These are phyloP conservation scores for Bombyx huttoni DNA, from an alignment of 2,888 invertebrate species.

Conservation along the genomic window DNA sequence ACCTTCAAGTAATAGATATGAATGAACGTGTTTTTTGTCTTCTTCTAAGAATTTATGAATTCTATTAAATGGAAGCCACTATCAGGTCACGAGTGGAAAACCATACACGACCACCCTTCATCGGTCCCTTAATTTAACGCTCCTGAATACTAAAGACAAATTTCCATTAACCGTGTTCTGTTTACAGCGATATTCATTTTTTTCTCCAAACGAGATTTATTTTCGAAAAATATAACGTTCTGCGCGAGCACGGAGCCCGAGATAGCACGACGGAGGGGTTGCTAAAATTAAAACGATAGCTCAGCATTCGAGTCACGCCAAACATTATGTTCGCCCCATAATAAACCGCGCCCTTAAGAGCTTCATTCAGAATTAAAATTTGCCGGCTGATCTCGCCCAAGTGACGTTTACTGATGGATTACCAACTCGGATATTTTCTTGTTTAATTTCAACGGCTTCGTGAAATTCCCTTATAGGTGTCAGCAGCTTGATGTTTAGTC, in stretches of 20 bases:
- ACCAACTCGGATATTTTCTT: conserved; percentile 40
- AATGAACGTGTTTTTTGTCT: too few species aligned
- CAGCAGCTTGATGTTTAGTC: neutral
- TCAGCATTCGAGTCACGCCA: conserved; percentile 67
- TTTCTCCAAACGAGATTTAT: conserved; percentile 65
- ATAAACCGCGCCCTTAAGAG: conserved; percentile 64
- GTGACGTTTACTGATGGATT: conserved; percentile 62
- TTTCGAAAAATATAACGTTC: conserved; percentile 66
- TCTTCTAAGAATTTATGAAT: neutral
- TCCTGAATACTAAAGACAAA: conserved; percentile 51
- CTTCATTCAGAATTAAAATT: conserved; percentile 68
- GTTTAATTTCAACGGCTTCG: conserved; percentile 19
- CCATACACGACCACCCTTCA: conserved; percentile 14
- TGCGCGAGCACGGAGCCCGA: conserved; percentile 34
- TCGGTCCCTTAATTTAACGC: conserved; percentile 28
- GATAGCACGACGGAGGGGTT: conserved; percentile 35
- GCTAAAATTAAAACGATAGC: conserved; percentile 67
- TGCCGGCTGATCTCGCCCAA: conserved; percentile 56
- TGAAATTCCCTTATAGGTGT: neutral
- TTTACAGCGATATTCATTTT: conserved; percentile 55
- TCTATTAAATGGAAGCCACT: neutral
- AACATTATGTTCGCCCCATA: conserved; percentile 64
- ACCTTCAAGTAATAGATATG: too few species aligned
- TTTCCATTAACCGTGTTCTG: conserved; percentile 54
- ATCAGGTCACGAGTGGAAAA: conserved; percentile 7